Evolutionary conservation across 2,797 vertebrate genomes (phyloP).

Genomic region (Notamacropus eugenii): DNA sequence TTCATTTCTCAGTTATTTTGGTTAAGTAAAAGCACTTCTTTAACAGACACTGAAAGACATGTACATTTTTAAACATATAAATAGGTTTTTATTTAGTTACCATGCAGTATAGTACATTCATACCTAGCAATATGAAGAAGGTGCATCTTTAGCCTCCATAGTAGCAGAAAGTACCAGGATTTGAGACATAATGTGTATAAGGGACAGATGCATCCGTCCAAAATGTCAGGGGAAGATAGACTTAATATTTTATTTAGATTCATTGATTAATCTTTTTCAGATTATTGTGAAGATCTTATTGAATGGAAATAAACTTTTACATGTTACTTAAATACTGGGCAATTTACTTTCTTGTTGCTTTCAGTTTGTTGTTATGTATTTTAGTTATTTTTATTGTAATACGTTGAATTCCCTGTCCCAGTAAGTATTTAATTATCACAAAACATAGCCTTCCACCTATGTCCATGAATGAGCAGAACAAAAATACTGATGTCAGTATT

Average conservation of each 20-base stretch:
- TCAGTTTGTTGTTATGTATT: background rate
- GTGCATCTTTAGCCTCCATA: background rate
- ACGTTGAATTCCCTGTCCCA: background rate
- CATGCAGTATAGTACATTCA: background rate
- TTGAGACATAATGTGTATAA: background rate
- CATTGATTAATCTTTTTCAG: background rate
- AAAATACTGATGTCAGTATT: background rate
- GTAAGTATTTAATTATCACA: background rate
- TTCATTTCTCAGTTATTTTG: background rate
- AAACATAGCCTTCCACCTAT: background rate
- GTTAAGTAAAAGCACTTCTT: background rate
- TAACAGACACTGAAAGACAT: background rate
- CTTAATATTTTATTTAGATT: background rate
- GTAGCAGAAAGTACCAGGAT: background rate
- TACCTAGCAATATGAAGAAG: background rate
- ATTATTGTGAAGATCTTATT: background rate
- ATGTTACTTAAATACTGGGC: background rate
- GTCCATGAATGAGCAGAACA: background rate
- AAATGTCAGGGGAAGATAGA: background rate
- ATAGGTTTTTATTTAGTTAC: background rate
- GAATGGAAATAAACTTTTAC: slow-evolving; percentile 4
- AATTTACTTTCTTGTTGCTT: background rate
- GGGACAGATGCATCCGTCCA: background rate
- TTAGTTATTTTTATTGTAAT: background rate
- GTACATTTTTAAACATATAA: background rate